A percentile compares a stretch with the other conserved stretches of the same genome.
These are phyloP conservation scores for Zaprionus kolodkinae DNA, from an alignment of 1,140 invertebrate species.

Conservation along the genomic window DNA sequence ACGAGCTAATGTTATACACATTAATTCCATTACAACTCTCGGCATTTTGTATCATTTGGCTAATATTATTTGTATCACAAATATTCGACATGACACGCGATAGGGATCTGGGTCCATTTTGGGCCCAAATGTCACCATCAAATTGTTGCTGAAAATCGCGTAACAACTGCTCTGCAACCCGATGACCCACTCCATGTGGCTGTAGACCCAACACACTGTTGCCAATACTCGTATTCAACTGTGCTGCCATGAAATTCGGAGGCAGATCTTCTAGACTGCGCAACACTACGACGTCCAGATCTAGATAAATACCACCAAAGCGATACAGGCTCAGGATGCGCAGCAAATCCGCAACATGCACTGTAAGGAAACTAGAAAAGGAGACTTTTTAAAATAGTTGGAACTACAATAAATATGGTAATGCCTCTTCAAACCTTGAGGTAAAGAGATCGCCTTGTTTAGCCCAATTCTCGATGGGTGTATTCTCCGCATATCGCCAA, in stretches of 20 bases:
- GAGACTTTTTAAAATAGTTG: background rate
- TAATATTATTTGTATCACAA: background rate
- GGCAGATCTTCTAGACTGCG: constrained; percentile 86
- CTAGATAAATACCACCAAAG: constrained; percentile 91
- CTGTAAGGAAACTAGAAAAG: constrained; percentile 5
- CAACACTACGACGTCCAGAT: constrained; percentile 90
- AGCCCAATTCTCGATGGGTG: constrained; percentile 87
- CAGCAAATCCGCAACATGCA: constrained; percentile 66
- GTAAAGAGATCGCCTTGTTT: constrained; percentile 85
- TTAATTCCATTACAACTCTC: constrained; percentile 1
- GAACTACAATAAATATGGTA: background rate
- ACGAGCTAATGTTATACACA: background rate
- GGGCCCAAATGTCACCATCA: constrained; percentile 87
- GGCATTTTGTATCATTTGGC: background rate
- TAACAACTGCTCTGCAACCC: constrained; percentile 86
- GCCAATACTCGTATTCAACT: constrained; percentile 85
- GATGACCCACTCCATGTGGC: constrained; percentile 85
- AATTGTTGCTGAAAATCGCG: constrained; percentile 87
- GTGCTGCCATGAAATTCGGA: constrained; percentile 86
- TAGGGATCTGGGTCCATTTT: constrained; percentile 86
- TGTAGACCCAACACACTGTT: constrained; percentile 88
- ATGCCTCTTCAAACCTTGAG: constrained; percentile 76
- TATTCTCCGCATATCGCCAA: constrained; percentile 86
- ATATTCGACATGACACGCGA: background rate
- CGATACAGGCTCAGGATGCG: constrained; percentile 90